phyloP scores from a whole-genome alignment of 2,888 invertebrate species.

The Exephanes ischioxanthus region DNA sequence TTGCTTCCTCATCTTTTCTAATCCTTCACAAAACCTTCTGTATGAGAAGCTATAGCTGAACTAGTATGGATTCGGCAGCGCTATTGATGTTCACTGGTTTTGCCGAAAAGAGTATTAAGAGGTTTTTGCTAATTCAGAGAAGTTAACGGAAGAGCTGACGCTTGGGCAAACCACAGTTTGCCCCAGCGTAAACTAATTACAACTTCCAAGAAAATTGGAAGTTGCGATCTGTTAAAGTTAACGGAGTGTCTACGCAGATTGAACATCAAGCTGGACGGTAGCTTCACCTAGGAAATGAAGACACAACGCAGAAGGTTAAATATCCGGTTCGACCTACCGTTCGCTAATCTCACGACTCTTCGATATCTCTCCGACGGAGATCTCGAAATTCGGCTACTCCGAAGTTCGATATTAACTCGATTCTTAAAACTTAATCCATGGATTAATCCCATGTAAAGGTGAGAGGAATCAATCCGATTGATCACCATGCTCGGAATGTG shows the following conservation, averaged over 20 bases:
- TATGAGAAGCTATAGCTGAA: too few relatives aligned
- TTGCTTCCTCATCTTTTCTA: too few relatives aligned
- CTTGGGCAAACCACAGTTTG: too few relatives aligned
- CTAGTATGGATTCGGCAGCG: too few relatives aligned
- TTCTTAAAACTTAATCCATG: slow-evolving; percentile 4
- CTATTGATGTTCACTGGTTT: too few relatives aligned
- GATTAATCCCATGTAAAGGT: background rate
- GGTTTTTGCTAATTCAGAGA: too few relatives aligned
- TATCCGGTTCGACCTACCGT: background rate
- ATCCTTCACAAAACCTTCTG: too few relatives aligned
- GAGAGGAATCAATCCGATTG: background rate
- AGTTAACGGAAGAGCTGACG: background rate
- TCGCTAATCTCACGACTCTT: slow-evolving; percentile 13
- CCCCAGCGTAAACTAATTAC: too few relatives aligned
- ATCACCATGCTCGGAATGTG: background rate
- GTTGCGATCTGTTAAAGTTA: background rate
- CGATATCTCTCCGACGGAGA: background rate
- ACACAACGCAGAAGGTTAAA: background rate
- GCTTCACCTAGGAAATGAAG: background rate
- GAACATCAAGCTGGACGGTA: background rate
- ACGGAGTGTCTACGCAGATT: background rate
- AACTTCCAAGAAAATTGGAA: too few relatives aligned
- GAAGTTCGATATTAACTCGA: slow-evolving; percentile 23
- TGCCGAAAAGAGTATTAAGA: too few relatives aligned
- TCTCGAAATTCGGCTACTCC: background rate